These are phyloP conservation scores for Muschampia plurimacula DNA, from an alignment of 2,888 invertebrate species.

Conservation along the genomic window DNA sequence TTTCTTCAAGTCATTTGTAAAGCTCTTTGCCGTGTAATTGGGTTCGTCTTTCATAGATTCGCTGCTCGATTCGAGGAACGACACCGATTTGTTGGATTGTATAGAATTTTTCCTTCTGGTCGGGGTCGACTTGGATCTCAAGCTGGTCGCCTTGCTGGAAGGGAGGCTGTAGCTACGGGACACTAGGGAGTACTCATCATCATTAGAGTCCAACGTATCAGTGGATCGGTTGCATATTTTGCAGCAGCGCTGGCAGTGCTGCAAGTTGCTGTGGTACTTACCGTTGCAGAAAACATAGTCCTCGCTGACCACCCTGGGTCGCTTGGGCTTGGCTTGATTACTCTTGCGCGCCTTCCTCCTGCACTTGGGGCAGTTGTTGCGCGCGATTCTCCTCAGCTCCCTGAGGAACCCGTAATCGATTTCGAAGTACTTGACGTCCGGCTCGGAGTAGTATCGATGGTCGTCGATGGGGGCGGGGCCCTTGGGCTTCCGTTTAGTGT, in stretches of 20 bases:
- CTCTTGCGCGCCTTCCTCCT: conserved; percentile 54
- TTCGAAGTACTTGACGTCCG: conserved; percentile 81
- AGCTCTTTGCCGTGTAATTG: conserved; percentile 82
- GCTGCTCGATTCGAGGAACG: conserved; percentile 77
- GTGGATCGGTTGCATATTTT: conserved; percentile 70
- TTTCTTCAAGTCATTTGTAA: conserved; percentile 81
- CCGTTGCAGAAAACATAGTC: conserved; percentile 72
- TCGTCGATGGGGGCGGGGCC: conserved; percentile 61
- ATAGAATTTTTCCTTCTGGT: conserved; percentile 75
- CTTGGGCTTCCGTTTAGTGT: conserved; percentile 47
- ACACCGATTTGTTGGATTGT: conserved; percentile 81
- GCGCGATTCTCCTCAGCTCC: conserved; percentile 74
- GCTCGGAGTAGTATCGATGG: conserved; percentile 78
- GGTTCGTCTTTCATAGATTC: conserved; percentile 76
- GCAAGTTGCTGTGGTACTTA: conserved; percentile 68
- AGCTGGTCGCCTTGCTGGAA: conserved; percentile 50
- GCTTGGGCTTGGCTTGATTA: conserved; percentile 49
- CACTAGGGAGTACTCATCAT: conserved; percentile 73
- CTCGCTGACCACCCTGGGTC: conserved; percentile 55
- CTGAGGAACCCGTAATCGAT: conserved; percentile 81
- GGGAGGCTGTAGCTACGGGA: conserved; percentile 71
- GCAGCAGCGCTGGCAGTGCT: conserved; percentile 76
- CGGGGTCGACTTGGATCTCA: conserved; percentile 56
- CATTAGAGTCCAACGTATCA: conserved; percentile 72
- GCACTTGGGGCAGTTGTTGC: conserved; percentile 76